Conservation (phyloP, 2,797 vertebrate species). For the Rhinoraja longicauda region DNA sequence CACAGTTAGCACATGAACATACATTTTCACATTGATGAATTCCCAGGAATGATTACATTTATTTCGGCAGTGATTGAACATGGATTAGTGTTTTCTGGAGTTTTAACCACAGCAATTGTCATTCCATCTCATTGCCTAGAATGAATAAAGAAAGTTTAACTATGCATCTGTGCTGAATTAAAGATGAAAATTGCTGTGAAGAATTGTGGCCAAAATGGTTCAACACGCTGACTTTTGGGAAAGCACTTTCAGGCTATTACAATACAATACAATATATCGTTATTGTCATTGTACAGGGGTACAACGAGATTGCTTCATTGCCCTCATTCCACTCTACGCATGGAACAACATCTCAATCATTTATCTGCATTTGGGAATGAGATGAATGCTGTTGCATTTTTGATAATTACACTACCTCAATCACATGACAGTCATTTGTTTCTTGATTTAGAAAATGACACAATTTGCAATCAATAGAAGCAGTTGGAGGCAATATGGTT, state of each 20-base stretch:
- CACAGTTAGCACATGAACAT: background rate
- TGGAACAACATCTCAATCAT: background rate
- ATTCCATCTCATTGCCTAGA: background rate
- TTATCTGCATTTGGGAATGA: background rate
- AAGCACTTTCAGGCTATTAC: background rate
- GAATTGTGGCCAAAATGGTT: background rate
- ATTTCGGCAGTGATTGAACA: background rate
- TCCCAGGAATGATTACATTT: background rate
- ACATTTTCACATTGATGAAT: background rate
- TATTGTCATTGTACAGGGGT: too few species aligned
- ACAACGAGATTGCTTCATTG: too few species aligned
- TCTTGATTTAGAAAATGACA: background rate
- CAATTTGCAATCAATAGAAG: background rate
- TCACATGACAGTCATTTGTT: background rate
- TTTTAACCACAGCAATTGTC: background rate
- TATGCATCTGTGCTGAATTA: background rate
- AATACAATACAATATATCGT: too few species aligned
- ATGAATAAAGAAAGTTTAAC: background rate
- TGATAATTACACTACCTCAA: background rate
- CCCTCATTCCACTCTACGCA: background rate
- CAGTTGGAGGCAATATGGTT: too few species aligned
- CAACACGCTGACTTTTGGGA: background rate
- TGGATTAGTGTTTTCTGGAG: background rate
- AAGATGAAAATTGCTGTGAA: background rate
- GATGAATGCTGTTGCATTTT: background rate